Conservation (phyloP, 2,888 invertebrate species). For the Oscheius sp. region DNA sequence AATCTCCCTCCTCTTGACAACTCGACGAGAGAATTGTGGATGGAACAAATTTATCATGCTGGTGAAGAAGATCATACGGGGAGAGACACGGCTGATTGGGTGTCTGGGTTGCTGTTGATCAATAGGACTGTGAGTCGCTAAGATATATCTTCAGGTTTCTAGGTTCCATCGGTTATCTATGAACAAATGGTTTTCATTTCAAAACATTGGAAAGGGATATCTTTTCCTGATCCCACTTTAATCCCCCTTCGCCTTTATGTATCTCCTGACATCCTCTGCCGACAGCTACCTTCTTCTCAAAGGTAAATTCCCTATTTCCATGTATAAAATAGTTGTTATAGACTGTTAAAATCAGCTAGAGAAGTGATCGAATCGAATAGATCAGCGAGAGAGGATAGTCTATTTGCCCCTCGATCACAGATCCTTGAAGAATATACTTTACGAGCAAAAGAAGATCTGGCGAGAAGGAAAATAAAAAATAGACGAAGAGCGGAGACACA, state of each 20-base stretch:
- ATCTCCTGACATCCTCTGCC: conserved; percentile 9
- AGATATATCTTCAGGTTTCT: too few relatives aligned
- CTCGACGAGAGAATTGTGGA: not conserved
- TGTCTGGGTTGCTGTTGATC: conserved; percentile 10
- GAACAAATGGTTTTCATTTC: conserved; percentile 5
- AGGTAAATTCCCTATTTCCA: not conserved
- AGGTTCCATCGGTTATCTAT: not conserved
- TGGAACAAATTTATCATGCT: not conserved
- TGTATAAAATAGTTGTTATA: not conserved
- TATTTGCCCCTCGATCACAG: conserved; percentile 1
- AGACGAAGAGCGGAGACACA: not conserved
- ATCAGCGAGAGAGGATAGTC: not conserved
- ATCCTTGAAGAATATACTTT: conserved; percentile 12
- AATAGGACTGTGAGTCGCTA: conserved; percentile 1
- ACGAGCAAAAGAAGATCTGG: conserved; percentile 17
- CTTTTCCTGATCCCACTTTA: conserved; percentile 4
- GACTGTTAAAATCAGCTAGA: conserved; percentile 6
- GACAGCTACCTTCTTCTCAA: not conserved
- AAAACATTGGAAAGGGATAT: conserved; percentile 11
- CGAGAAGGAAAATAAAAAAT: not conserved
- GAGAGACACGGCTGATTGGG: conserved; percentile 18
- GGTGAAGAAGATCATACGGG: not conserved
- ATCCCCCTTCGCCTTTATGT: conserved; percentile 3
- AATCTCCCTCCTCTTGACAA: conserved; percentile 1
- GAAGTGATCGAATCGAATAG: not conserved